These are phyloP conservation scores for Petrocephalus microphthalmus DNA, from an alignment of 2,113 vertebrate species.

Conservation along the genomic window DNA sequence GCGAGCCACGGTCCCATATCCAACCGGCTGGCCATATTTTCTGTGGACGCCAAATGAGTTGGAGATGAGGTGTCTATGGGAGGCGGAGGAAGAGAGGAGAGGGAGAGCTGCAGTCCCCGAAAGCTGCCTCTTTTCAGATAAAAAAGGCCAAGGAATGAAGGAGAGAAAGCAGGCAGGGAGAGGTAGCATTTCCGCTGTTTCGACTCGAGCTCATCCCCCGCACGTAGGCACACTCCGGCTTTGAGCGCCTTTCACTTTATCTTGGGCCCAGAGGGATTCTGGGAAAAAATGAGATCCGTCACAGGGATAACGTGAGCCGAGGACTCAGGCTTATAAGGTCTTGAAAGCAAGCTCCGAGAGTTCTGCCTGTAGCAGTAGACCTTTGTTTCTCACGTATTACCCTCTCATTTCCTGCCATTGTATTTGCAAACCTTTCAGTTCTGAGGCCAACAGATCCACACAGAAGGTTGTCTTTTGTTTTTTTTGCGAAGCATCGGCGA, in stretches of 20 bases:
- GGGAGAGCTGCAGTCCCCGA: neutral
- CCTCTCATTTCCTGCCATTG: neutral
- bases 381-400: neutral
- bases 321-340: neutral
- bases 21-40: neutral
- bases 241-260: slow-evolving; percentile 22
- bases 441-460: neutral
- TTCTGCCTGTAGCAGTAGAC: neutral
- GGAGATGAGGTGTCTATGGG: neutral
- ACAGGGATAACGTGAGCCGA: neutral
- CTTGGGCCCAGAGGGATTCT: slow-evolving; percentile 12
- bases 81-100: neutral
- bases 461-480: neutral
- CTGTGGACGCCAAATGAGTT: neutral
- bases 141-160: slow-evolving; percentile 8
- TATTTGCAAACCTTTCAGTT: neutral
- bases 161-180: slow-evolving; percentile 31
- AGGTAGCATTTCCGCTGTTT: slow-evolving; percentile 32
- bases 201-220: slow-evolving; percentile 36
- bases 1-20: neutral
- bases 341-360: neutral
- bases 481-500: neutral
- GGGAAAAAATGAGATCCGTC: neutral
- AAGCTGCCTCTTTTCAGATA: slow-evolving; percentile 31
- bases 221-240: slow-evolving; percentile 39